These are phyloP conservation scores for Lampris incognitus DNA, from an alignment of 2,113 vertebrate species.

Conservation along the genomic window DNA sequence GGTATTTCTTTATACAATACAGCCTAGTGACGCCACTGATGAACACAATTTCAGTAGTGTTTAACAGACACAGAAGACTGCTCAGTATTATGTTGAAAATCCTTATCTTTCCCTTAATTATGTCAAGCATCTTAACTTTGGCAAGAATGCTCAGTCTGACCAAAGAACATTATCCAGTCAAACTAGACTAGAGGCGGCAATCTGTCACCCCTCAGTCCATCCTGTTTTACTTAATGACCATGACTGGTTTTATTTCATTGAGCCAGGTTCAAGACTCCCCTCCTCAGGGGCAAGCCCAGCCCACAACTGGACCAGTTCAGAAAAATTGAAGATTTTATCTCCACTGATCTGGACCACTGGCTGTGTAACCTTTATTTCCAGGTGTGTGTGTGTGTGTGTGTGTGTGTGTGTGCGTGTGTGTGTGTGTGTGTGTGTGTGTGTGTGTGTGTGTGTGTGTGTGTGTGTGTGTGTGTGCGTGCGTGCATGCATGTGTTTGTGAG, in stretches of 20 bases:
- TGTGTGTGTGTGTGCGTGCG: background rate
- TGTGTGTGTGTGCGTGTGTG: too few species aligned
- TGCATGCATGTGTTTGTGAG: slow-evolving; percentile 55
- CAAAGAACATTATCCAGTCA: too few species aligned
- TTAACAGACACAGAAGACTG: too few species aligned
- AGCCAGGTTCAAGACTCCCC: slow-evolving; percentile 87
- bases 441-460: slow-evolving; percentile 55
- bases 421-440: slow-evolving; percentile 10
- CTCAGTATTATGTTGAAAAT: too few species aligned
- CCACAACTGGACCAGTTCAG: slow-evolving; percentile 83
- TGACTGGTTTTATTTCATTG: slow-evolving; percentile 9
- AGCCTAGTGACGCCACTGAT: too few species aligned
- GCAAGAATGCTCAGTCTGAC: too few species aligned
- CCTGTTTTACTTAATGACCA: background rate
- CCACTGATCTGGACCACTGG: slow-evolving; percentile 91
- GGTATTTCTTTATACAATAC: too few species aligned
- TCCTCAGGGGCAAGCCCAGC: slow-evolving; percentile 86
- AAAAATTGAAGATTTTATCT: slow-evolving; percentile 88
- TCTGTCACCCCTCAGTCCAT: background rate
- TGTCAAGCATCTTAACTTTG: too few species aligned
- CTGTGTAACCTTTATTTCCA: slow-evolving; percentile 96
- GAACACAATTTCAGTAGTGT: too few species aligned
- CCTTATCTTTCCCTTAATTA: too few species aligned
- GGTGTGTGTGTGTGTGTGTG: slow-evolving; percentile 85
- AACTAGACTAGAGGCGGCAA: too few species aligned